Evolutionary conservation across 2,113 vertebrate genomes (phyloP).

Genomic region (Cyprinus carpio): DNA sequence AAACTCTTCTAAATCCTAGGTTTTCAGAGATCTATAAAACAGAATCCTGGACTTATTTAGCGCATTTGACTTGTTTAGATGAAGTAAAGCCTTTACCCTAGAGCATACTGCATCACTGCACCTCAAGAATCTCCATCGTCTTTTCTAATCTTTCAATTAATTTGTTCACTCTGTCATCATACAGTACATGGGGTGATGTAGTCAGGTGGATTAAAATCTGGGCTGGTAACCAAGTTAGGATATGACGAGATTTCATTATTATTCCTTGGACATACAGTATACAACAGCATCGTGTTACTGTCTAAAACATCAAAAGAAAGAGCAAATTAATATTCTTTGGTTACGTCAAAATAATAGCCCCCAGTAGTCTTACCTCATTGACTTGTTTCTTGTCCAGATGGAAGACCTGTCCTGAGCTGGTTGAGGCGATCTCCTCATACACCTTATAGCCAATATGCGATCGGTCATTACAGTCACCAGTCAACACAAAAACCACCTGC

Average conservation of each 20-base stretch:
- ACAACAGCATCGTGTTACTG: neutral
- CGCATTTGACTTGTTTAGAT: neutral
- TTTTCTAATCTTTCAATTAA: conserved; percentile 7
- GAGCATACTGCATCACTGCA: neutral
- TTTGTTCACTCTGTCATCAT: neutral
- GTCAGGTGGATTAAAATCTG: neutral
- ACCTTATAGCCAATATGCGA: conserved; percentile 91
- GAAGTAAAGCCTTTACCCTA: neutral
- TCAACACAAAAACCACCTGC: conserved; percentile 97
- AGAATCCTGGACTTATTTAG: conserved; percentile 2
- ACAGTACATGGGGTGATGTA: neutral
- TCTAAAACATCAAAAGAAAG: neutral
- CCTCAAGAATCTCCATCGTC: neutral
- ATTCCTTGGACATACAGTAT: neutral
- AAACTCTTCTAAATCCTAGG: conserved; percentile 25
- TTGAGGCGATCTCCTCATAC: conserved; percentile 99
- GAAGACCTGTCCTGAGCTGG: conserved; percentile 97
- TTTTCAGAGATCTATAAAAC: conserved; percentile 27
- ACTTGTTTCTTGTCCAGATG: conserved; percentile 98
- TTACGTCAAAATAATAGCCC: neutral
- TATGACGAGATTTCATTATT: neutral
- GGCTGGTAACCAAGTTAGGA: neutral
- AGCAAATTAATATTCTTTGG: neutral
- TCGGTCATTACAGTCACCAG: conserved; percentile 96
- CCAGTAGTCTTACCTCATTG: conserved; percentile 86